Base-by-base conservation (phyloP, 1,140 invertebrate species). In the Aphaenogaster floridana region DNA sequence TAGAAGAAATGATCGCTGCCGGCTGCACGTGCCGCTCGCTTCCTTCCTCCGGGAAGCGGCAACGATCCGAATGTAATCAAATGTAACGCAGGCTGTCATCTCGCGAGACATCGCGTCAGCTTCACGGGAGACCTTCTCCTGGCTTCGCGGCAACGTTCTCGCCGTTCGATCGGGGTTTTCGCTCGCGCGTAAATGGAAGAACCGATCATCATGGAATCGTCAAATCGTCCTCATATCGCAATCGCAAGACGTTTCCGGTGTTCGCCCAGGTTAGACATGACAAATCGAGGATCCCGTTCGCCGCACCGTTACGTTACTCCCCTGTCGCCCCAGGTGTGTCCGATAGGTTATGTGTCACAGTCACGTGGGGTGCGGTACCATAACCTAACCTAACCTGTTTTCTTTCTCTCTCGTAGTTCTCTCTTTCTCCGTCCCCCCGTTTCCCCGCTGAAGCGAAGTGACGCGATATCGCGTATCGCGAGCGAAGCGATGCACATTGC, bases 331-430 rank as follows among this genome's bases (percentile, higher is more conserved):
- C 34, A 39, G 0, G n/a, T 15, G 34, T 34, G 17, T 50, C 13
- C 13, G 11, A 42, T 39, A 85, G 81, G 81, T 85, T 85, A 85
- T 85, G 71, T 77, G 11, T 13, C 6, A 6, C n/a, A 15, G 42
- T 84, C 81, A 84, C 57, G 71, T 85, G 81, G 57, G 48, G 21
- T 21, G 34, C 17, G 6, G 34, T 5, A 45, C 15, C 34, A 42
- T 61, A 74, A 52, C 69, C 69, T n/a, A 69, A 69, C 39, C 68
- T 50, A 28, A 28, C n/a, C 5, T n/a, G 7, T 15, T n/a, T 5
- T 21, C 17, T 68, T 9, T 57, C 9, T 72, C 69, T 34, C 6
- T 9, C 5, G 36, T n/a, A 28, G 17, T 45, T 71, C 45, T 39
- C 61, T 79, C 17, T 52, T 2, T 83, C 21, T 59, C 6, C 17